Evolutionary conservation across 2,113 vertebrate species (phyloP).

Genomic region (Hemicordylus capensis): DNA sequence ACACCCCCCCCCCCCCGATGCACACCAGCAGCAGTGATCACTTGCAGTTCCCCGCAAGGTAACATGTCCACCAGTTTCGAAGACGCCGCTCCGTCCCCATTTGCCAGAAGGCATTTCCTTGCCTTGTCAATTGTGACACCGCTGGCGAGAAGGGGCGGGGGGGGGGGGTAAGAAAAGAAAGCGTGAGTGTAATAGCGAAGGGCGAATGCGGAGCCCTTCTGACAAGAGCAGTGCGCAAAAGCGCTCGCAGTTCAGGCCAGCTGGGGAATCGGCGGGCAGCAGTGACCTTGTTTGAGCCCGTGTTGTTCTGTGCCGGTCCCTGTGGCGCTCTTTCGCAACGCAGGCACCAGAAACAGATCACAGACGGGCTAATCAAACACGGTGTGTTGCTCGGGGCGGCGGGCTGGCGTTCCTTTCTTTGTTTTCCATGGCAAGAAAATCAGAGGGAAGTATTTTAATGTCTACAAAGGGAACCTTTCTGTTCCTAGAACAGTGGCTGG

Average conservation of each 20-base stretch:
- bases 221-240: background rate
- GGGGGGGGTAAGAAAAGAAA: background rate
- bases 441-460: constrained; percentile 38
- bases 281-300: constrained; percentile 37
- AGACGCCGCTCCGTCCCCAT: background rate
- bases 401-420: constrained; percentile 13
- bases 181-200: too few relatives aligned
- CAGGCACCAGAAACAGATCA: constrained; percentile 12
- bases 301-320: constrained; percentile 28
- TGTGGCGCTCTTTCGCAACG: constrained; percentile 18
- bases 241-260: constrained; percentile 30
- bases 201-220: background rate
- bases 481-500: constrained; percentile 24
- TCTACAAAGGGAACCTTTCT: constrained; percentile 57
- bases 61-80: too few relatives aligned
- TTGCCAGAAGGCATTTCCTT: constrained; percentile 40
- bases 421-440: too few relatives aligned
- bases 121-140: background rate
- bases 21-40: too few relatives aligned
- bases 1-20: too few relatives aligned
- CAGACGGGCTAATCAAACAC: constrained; percentile 43
- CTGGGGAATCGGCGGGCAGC: constrained; percentile 18
- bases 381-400: constrained; percentile 49
- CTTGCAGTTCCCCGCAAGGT: too few relatives aligned
- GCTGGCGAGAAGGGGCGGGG: background rate